These are phyloP conservation scores for Manacus vitellinus DNA, from an alignment of 2,113 vertebrate species.

Conservation along the genomic window DNA sequence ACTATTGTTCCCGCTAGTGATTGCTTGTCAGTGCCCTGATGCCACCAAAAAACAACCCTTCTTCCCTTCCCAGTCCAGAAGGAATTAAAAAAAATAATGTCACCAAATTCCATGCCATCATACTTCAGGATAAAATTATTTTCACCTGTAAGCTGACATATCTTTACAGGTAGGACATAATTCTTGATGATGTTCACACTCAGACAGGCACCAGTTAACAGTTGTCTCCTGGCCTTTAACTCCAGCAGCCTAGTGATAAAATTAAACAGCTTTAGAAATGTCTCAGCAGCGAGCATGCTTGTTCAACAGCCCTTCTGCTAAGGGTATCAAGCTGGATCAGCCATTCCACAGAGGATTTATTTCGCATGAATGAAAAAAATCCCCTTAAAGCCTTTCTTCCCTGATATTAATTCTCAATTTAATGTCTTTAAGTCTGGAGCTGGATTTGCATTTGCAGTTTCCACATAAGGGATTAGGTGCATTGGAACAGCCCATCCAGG, in stretches of 20 bases:
- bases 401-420: neutral
- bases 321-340: conserved; percentile 34
- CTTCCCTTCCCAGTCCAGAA: neutral
- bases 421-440: conserved; percentile 18
- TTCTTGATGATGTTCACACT: neutral
- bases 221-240: conserved; percentile 10
- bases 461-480: neutral
- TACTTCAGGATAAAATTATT: neutral
- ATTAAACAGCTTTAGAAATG: conserved; percentile 31
- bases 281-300: neutral
- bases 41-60: neutral
- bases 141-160: neutral
- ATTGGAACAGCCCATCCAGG: neutral
- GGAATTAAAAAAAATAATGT: neutral
- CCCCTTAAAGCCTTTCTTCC: conserved; percentile 18
- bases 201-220: neutral
- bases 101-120: neutral
- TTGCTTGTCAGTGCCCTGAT: neutral
- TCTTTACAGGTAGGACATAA: neutral
- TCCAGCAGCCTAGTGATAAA: neutral
- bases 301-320: conserved; percentile 37
- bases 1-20: neutral
- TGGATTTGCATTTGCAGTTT: conserved; percentile 30
- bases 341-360: neutral
- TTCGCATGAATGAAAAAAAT: conserved; percentile 36